Base-by-base conservation (phyloP, 1,140 invertebrate species). In the Nasonia vitripennis region DNA sequence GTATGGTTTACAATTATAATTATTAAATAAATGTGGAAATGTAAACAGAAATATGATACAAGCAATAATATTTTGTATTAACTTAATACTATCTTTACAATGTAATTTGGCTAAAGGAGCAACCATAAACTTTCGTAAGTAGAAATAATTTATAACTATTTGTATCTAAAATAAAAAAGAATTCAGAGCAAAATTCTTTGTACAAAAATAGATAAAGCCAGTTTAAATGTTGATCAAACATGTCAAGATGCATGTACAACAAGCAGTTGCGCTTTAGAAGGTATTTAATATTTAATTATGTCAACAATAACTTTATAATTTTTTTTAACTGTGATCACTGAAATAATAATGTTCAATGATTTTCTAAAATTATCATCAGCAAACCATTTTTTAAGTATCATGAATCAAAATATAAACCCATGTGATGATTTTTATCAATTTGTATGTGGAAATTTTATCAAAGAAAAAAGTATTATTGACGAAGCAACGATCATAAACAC, bases 371-470 rank as follows among this genome's bases (percentile, higher is more conserved):
- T 31, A 31, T 71, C 10, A 27, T 17, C 31, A 75, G 73, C 31
- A 9, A 41, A 41, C 20, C 20, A 75, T 5, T 78, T 51, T 78
- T 23, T 48, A 10, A 51, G 45, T 5, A 94, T 94, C 83, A 94
- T 95, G 90, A 93, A 95, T 83, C 82, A 88, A 12, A 87, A 88
- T 1, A 93, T 95, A 2, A 93, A 96, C 85, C 97, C 97, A 0
- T 98, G 97, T 89, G 94, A 96, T 12, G 96, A 98, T 90, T 98
- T 98, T 92, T 98, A 97, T 92, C 91, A 95, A 86, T 97, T 96
- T 86, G 95, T 96, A 2, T 97, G 91, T 73, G 91, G 91, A 37
- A 88, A 89, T 27, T 92, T 92, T 37, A 71, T 91, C 0, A 88
- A 91, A 78, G 41, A 84, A 1, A 94, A 91, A 0, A 88, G 91